A percentile compares a stretch with the other conserved stretches of the same genome.
phyloP scores from a whole-genome alignment of 2,797 vertebrate genomes.

The Microhierax caerulescens region DNA sequence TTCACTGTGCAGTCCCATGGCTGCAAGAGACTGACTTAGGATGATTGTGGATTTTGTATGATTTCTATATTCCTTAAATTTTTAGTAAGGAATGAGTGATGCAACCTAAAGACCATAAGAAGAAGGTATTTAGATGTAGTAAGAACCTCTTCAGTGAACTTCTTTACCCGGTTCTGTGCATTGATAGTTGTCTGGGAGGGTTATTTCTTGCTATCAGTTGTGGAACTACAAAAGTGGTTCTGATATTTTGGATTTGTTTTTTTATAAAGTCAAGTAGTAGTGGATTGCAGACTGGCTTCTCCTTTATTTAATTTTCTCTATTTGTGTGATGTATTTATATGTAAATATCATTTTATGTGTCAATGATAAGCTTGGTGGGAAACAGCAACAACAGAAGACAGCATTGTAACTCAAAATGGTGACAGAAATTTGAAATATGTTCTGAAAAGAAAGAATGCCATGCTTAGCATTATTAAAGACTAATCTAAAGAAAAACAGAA shows the following conservation, averaged over 20 bases:
- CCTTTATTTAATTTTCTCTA: background rate
- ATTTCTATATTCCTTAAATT: background rate
- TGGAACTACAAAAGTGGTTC: background rate
- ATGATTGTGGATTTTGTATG: background rate
- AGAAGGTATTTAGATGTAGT: background rate
- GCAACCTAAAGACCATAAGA: background rate
- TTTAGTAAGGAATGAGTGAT: background rate
- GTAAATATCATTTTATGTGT: background rate
- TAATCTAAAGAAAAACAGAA: background rate
- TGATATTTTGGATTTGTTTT: background rate
- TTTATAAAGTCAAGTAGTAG: background rate
- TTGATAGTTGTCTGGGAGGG: background rate
- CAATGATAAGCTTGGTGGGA: background rate
- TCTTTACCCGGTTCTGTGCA: background rate
- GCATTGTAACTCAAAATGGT: background rate
- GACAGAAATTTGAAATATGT: background rate
- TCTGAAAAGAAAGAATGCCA: background rate
- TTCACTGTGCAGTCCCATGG: background rate
- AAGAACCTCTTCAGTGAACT: background rate
- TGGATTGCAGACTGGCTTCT: background rate
- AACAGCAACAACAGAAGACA: background rate
- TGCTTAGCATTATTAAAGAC: background rate
- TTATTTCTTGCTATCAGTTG: background rate
- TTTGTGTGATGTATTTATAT: background rate
- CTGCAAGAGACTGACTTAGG: background rate